Evolutionary conservation across 2,888 invertebrate genomes (phyloP).

Genomic region (Drosophila putrida): DNA sequence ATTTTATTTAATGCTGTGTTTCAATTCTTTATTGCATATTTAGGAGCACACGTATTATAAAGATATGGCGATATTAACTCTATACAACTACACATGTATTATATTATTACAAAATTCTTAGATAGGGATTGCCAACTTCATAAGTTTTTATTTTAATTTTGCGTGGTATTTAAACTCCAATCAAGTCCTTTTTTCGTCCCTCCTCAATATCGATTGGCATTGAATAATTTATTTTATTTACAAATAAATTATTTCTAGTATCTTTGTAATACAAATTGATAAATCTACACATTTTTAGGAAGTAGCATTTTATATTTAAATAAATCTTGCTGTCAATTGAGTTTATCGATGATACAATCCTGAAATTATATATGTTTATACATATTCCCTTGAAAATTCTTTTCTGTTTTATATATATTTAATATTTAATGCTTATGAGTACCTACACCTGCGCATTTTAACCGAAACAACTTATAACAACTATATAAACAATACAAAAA

Average conservation of each 20-base stretch:
- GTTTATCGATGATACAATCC: constrained; percentile 19
- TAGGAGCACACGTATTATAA: constrained; percentile 34
- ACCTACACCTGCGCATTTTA: constrained; percentile 31
- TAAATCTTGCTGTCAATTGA: constrained; percentile 28
- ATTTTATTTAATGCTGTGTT: constrained; percentile 28
- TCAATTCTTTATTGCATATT: constrained; percentile 27
- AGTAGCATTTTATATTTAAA: constrained; percentile 24
- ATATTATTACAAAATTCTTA: constrained; percentile 21
- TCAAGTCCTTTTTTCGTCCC: not conserved
- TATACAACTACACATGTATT: constrained; percentile 14
- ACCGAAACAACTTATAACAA: constrained; percentile 21
- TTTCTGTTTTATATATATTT: constrained; percentile 41
- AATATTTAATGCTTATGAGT: constrained; percentile 46
- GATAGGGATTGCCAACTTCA: constrained; percentile 5
- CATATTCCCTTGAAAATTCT: not conserved
- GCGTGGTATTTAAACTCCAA: constrained; percentile 4
- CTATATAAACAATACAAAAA: not conserved
- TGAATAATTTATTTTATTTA: constrained; percentile 4
- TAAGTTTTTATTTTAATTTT: constrained; percentile 16
- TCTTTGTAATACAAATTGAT: constrained; percentile 20
- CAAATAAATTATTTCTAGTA: constrained; percentile 7
- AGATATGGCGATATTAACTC: constrained; percentile 12
- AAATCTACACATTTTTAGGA: constrained; percentile 22
- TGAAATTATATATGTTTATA: constrained; percentile 19
- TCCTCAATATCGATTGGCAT: constrained; percentile 28